phyloP scores from a whole-genome alignment of 1,140 invertebrate genomes.

The Aphaenogaster rudis region DNA sequence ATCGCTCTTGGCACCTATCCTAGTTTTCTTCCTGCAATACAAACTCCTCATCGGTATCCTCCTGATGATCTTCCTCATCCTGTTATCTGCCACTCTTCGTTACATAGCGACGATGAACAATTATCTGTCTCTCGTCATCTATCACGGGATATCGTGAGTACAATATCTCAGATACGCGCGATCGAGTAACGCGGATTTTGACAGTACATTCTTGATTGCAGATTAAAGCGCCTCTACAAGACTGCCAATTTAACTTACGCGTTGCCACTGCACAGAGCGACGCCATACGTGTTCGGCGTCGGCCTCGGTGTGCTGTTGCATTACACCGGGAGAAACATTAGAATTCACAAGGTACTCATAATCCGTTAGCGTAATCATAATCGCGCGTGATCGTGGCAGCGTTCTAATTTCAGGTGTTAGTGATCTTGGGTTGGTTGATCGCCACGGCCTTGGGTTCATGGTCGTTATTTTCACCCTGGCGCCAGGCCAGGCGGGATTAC shows the following conservation, averaged over 20 bases:
- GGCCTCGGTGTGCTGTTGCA: slow-evolving; percentile 88
- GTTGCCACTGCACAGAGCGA: slow-evolving; percentile 89
- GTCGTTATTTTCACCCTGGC: slow-evolving; percentile 89
- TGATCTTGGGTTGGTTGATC: slow-evolving; percentile 88
- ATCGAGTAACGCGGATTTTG: neutral
- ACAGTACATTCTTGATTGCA: slow-evolving; percentile 78
- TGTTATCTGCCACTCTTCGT: slow-evolving; percentile 88
- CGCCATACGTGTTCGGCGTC: slow-evolving; percentile 90
- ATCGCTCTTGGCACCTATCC: slow-evolving; percentile 90
- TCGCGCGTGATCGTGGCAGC: slow-evolving; percentile 21
- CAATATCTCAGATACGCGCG: neutral
- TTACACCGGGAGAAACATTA: slow-evolving; percentile 84
- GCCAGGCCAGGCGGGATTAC: slow-evolving; percentile 88
- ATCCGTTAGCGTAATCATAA: neutral
- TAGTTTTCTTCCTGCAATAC: slow-evolving; percentile 90
- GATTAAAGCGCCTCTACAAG: slow-evolving; percentile 90
- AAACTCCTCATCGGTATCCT: slow-evolving; percentile 87
- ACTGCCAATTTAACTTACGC: slow-evolving; percentile 90
- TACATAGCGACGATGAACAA: slow-evolving; percentile 88
- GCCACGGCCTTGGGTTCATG: slow-evolving; percentile 86
- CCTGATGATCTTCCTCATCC: slow-evolving; percentile 87
- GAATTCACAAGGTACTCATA: slow-evolving; percentile 83
- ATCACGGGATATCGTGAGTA: slow-evolving; percentile 90
- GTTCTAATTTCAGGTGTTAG: slow-evolving; percentile 84
- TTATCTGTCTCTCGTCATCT: slow-evolving; percentile 89